Evolutionary conservation across 2,888 invertebrate species (phyloP), one percentile per base, ranked within the genome.

Genomic region (Hemistola chrysoprasaria): DNA sequence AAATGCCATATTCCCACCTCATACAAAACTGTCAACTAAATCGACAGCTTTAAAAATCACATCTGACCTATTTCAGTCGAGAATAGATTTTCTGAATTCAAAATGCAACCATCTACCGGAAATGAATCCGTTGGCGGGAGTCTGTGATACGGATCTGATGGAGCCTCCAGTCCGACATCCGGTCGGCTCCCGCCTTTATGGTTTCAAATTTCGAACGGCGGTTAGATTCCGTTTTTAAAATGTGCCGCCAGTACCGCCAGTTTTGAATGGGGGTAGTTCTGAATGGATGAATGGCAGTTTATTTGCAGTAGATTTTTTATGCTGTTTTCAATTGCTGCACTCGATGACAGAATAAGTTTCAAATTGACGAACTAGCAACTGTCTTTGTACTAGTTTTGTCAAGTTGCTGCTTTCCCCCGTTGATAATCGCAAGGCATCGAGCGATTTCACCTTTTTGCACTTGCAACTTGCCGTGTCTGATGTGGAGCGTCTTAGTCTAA

Each of bases 111-210:
- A 70, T 73, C 71, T 62, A 77, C 71, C 83, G 85, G 86, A 86
- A 86, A 86, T 86, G 85, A 86, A 86, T 81, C 76, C 80, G 78
- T 72, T 76, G 73, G 80, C 78, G 76, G 74, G 69, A 79, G 76
- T 76, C 79, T 76, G 74, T 78, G 86, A 86, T 86, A 86, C 69
- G 68, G 85, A 86, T 86, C 86, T 83, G 84, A 83, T 85, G 78
- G 81, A 81, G 78, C 70, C 61, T 16, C 68, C 71, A 71, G 76
- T 76, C 75, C 73, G 75, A 79, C 82, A 74, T 84, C 84, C 85
- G 83, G 79, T 67, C 67, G 74, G 75, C 78, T 80, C 76, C 78
- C 78, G 82, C 79, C 71, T 85, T 86, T 84, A 84, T 79, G 72
- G 77, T 66, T 82, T 84, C 80, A 80, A 83, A 81, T 84, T 83